phyloP scores from a whole-genome alignment of 2,888 invertebrate species.

The Hydroisotoma schaefferi region DNA sequence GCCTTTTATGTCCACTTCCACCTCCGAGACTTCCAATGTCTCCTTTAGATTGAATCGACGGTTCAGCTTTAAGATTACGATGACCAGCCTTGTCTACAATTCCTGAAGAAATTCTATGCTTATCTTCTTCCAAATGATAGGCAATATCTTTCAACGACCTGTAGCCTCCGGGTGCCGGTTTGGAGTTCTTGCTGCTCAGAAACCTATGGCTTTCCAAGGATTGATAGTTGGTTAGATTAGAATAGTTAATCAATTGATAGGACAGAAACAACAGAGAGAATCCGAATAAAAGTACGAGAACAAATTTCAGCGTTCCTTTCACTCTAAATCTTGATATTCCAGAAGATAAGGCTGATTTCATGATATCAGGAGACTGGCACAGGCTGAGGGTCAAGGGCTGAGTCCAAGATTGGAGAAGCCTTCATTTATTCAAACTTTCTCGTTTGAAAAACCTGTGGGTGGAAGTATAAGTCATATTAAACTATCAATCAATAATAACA shows the following conservation, averaged over 20 bases:
- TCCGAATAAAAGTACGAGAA: slow-evolving; percentile 24
- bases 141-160: background rate
- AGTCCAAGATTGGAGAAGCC: too few species aligned
- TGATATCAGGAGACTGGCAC: too few species aligned
- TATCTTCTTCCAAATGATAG: background rate
- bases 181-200: background rate
- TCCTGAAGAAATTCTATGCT: slow-evolving; percentile 1
- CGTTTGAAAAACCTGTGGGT: too few species aligned
- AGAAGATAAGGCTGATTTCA: background rate
- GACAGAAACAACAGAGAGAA: slow-evolving; percentile 39
- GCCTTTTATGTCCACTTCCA: slow-evolving; percentile 9
- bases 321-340: slow-evolving; percentile 23
- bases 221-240: slow-evolving; percentile 34
- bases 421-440: too few species aligned
- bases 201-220: slow-evolving; percentile 21
- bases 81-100: too few species aligned
- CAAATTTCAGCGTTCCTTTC: slow-evolving; percentile 32
- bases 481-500: too few species aligned
- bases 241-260: slow-evolving; percentile 42
- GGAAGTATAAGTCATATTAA: too few species aligned
- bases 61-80: too few species aligned
- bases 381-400: too few species aligned
- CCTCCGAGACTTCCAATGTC: background rate
- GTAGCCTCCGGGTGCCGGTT: background rate
- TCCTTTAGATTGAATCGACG: background rate